These are phyloP conservation scores for Eupleurogrammus muticus DNA, from an alignment of 2,797 vertebrate genomes.

Conservation along the genomic window DNA sequence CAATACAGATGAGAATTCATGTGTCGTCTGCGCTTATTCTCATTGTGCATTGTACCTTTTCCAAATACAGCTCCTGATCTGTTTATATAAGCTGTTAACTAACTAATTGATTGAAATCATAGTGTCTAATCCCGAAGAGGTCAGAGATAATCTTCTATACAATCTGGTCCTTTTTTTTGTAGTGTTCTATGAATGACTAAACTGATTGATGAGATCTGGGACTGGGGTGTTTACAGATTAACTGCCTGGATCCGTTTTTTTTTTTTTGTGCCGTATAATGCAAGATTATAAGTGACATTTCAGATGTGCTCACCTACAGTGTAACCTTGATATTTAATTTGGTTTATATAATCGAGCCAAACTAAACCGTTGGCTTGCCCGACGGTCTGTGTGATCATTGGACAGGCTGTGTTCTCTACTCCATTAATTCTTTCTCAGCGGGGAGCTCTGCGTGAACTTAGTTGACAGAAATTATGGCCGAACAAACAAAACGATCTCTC, in stretches of 20 bases:
- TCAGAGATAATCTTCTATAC: too few species aligned
- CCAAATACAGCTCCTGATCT: neutral
- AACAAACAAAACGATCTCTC: neutral
- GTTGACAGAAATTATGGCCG: neutral
- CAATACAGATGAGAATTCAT: neutral
- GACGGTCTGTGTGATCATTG: neutral
- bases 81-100: neutral
- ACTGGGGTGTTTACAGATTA: neutral
- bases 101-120: neutral
- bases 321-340: neutral
- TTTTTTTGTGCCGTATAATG: neutral
- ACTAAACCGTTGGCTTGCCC: neutral
- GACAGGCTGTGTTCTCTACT: neutral
- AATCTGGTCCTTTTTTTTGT: too few species aligned
- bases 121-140: conserved; percentile 2
- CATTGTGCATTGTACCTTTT: neutral
- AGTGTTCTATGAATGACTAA: neutral
- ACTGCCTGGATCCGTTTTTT: neutral
- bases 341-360: neutral
- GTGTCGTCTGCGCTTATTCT: neutral
- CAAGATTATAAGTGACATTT: neutral
- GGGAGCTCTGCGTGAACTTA: neutral
- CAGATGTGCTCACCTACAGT: neutral
- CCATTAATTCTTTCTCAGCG: neutral
- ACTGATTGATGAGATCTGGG: neutral